Evolutionary conservation across 2,113 vertebrate genomes (phyloP), one percentile per base, ranked within the genome.

Genomic region (Phasianus colchicus): DNA sequence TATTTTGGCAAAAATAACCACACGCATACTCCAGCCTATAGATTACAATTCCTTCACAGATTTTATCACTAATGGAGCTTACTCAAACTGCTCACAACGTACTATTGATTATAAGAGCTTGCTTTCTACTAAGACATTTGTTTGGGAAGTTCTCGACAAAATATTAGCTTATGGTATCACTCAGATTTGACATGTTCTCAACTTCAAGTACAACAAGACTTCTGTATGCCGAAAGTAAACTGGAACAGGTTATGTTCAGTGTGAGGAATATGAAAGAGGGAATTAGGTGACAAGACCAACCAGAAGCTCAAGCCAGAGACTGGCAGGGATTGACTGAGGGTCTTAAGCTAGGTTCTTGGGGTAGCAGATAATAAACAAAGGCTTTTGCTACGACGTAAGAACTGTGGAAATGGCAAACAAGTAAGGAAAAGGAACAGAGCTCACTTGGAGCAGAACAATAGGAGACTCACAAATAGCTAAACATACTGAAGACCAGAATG

Each of bases 1-100:
- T 47, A 90, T 78, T 76, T 71, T 83, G 61, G 57, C 69, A 93
- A 57, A 42, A 93, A 92, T 73, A 65, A 34, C 83, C 60, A 90
- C 36, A 54, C 5, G 38, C 4, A 16, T 5, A 2, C 1, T 19
- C 18, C 40, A 25, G 70, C n/a, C 60, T 50, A 43, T 13, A 92
- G 40, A 90, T 50, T 7, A 66, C 11, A 73, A 70, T 88, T 83
- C 77, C 54, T 86, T 72, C 55, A 67, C 1, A 60, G n/a, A 60
- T 64, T 91, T 93, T 67, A 80, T 63, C 71, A 85, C 38, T 64
- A 85, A 6, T 30, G 32, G 27, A 85, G n/a, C 30, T 88, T 65
- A 83, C 43, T 52, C 64, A 45, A 67, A 66, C 66, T 70, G 45
- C 45, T 73, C 38, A 58, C 27, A 89, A 66, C 2, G 47, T 67